phyloP scores from a whole-genome alignment of 92 coral and sea anemone genomes.

The Porites evermanni region DNA sequence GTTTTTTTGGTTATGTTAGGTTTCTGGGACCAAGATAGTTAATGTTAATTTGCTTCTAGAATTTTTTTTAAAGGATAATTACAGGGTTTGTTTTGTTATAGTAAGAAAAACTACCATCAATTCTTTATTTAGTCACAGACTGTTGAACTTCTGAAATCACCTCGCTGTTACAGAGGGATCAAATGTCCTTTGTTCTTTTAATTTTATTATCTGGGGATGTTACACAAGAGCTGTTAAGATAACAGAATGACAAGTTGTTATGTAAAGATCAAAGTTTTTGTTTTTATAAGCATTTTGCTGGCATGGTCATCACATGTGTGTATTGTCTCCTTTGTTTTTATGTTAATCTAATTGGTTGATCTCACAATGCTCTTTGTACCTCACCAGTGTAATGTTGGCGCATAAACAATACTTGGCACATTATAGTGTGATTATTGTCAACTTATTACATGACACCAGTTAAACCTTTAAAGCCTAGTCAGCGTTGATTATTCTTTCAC shows the following conservation, averaged over 20 bases:
- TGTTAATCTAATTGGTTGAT: slow-evolving; percentile 14
- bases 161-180: slow-evolving; percentile 24
- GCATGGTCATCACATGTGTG: slow-evolving; percentile 11
- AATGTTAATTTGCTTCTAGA: neutral
- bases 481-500: neutral
- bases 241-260: slow-evolving; percentile 22
- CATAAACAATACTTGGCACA: slow-evolving; percentile 41
- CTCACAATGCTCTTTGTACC: slow-evolving; percentile 30
- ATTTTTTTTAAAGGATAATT: neutral
- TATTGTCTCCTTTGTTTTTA: slow-evolving; percentile 16
- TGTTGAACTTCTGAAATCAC: neutral
- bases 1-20: neutral
- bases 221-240: slow-evolving; percentile 34
- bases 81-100: too few relatives aligned
- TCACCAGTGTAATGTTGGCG: slow-evolving; percentile 18
- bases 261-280: slow-evolving; percentile 24
- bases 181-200: slow-evolving; percentile 47
- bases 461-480: slow-evolving; percentile 20
- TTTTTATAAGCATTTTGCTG: slow-evolving; percentile 7
- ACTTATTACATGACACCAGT: slow-evolving; percentile 3
- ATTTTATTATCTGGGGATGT: neutral
- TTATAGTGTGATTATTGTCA: neutral
- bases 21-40: neutral
- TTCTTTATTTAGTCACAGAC: neutral
- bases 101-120: neutral